Conservation (phyloP, 2,113 vertebrate species). For the Rhagologus leucostigma region DNA sequence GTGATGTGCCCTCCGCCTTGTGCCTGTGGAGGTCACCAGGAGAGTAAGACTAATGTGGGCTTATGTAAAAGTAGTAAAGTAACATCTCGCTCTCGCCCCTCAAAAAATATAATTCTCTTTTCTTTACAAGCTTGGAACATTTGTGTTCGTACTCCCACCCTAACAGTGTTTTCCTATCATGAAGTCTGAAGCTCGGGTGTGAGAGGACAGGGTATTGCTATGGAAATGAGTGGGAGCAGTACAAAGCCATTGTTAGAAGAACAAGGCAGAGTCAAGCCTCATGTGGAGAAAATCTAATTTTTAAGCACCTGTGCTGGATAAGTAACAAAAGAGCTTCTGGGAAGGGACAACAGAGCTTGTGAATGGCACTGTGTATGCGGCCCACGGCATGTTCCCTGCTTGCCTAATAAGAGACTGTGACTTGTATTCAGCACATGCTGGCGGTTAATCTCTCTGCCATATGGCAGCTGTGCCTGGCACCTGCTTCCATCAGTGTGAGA, state of each 20-base stretch:
- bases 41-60: not conserved
- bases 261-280: not conserved
- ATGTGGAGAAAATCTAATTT: not conserved
- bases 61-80: not conserved
- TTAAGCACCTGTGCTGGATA: not conserved
- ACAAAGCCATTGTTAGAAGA: not conserved
- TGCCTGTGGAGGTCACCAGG: not conserved
- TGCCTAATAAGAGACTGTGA: not conserved
- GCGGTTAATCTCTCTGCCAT: slow-evolving; percentile 21
- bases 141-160: not conserved
- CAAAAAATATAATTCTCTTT: not conserved
- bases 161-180: not conserved
- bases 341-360: not conserved
- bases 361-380: not conserved
- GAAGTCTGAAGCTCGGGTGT: not conserved
- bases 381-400: not conserved
- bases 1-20: not conserved
- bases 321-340: not conserved
- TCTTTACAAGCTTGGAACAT: not conserved
- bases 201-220: not conserved
- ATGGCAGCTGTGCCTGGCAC: slow-evolving; percentile 15
- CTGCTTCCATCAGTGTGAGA: slow-evolving; percentile 16
- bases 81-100: not conserved
- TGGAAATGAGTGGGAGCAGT: not conserved
- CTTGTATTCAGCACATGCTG: not conserved